These are phyloP conservation scores for Anoplolepis gracilipes DNA, from an alignment of 1,140 invertebrate genomes.

Conservation along the genomic window DNA sequence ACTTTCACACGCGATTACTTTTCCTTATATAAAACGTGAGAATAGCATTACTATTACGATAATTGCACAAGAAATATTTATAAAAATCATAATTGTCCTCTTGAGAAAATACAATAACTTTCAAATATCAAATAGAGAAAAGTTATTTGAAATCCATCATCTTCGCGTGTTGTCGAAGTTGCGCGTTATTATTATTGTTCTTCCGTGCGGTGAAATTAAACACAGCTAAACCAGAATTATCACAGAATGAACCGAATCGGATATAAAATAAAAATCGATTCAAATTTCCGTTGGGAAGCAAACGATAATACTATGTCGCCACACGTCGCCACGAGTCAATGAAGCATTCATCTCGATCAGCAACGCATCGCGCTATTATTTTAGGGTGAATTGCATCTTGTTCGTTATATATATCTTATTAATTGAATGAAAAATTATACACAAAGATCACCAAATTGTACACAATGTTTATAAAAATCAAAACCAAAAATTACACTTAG, in stretches of 20 bases:
- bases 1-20: constrained; percentile 62
- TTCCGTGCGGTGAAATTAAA: neutral
- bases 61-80: neutral
- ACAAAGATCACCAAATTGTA: no score
- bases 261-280: constrained; percentile 22
- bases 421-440: no score
- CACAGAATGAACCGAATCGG: neutral
- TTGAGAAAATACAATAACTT: neutral
- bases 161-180: neutral
- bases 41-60: constrained; percentile 2
- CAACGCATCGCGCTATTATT: constrained; percentile 38
- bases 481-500: neutral
- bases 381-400: neutral
- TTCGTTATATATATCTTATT: no score
- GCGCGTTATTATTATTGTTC: neutral
- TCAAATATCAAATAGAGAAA: neutral
- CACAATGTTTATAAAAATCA: no score
- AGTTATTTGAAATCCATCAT: neutral
- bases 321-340: constrained; percentile 14
- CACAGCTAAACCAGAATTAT: neutral
- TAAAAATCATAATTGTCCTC: neutral
- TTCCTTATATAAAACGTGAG: neutral
- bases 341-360: constrained; percentile 27
- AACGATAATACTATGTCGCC: neutral
- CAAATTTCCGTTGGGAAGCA: neutral